Evolutionary conservation across 2,797 vertebrate species (phyloP).

Genomic region (Fistularia tabacaria): DNA sequence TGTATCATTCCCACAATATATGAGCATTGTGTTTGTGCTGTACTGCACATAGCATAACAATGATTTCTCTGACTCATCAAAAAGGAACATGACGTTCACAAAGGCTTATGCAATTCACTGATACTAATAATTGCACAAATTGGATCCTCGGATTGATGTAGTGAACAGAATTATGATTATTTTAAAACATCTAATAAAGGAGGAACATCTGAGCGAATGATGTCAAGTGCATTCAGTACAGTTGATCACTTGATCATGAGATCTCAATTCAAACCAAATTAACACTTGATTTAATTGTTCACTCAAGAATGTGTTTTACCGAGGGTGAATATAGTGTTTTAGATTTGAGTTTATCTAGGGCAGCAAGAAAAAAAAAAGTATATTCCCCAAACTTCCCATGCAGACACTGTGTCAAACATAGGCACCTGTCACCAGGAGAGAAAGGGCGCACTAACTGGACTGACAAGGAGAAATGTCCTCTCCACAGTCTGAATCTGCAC

Average conservation of each 20-base stretch:
- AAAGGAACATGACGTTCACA: slow-evolving; percentile 27
- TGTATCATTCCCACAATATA: slow-evolving; percentile 1
- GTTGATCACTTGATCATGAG: background rate
- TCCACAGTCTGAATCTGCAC: slow-evolving; percentile 20
- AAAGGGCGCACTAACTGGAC: slow-evolving; percentile 16
- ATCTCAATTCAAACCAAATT: slow-evolving; percentile 1
- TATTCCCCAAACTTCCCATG: too few species aligned
- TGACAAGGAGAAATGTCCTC: slow-evolving; percentile 49
- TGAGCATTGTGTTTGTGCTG: slow-evolving; percentile 1
- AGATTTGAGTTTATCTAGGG: too few species aligned
- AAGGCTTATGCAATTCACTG: slow-evolving; percentile 45
- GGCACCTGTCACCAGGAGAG: slow-evolving; percentile 23
- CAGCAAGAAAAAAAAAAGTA: too few species aligned
- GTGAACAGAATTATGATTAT: slow-evolving; percentile 25
- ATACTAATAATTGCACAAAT: slow-evolving; percentile 38
- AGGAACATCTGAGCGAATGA: slow-evolving; percentile 6
- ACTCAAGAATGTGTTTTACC: too few species aligned
- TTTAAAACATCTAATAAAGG: slow-evolving; percentile 19
- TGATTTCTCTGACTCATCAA: slow-evolving; percentile 29
- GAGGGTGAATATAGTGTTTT: too few species aligned
- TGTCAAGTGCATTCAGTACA: background rate
- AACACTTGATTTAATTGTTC: background rate
- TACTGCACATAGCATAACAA: slow-evolving; percentile 1
- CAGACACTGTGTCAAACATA: slow-evolving; percentile 13
- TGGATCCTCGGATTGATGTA: slow-evolving; percentile 29